Conservation (phyloP, 2,113 vertebrate genomes). For the Geococcyx californianus region DNA sequence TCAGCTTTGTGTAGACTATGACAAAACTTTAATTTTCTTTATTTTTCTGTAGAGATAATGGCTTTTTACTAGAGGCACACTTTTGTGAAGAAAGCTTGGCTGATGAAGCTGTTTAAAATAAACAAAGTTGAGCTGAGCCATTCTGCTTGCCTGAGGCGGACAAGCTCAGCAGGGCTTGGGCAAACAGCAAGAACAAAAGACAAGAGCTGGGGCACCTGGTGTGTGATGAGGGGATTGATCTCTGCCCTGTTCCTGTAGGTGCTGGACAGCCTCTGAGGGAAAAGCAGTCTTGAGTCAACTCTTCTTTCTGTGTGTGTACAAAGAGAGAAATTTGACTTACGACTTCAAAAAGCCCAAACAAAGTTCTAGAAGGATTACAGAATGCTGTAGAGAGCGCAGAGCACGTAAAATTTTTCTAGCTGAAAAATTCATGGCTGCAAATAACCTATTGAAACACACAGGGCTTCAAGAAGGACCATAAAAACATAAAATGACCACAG, state of each 20-base stretch:
- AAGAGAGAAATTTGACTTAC: not conserved
- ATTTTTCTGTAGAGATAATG: not conserved
- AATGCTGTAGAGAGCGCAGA: not conserved
- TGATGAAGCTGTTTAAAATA: not conserved
- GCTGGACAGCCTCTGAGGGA: not conserved
- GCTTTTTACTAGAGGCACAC: not conserved
- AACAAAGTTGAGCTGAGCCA: not conserved
- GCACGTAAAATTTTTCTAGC: not conserved
- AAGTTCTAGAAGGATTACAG: not conserved
- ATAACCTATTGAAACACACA: not conserved
- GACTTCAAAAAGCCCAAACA: not conserved
- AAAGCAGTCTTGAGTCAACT: not conserved
- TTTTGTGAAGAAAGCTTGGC: not conserved
- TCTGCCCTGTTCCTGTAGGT: not conserved
- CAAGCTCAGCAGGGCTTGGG: not conserved
- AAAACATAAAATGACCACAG: too few relatives aligned
- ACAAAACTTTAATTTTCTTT: not conserved
- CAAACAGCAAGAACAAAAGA: not conserved
- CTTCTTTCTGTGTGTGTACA: not conserved
- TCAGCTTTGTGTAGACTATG: not conserved
- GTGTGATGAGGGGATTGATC: not conserved
- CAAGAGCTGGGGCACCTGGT: not conserved
- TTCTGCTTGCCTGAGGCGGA: not conserved
- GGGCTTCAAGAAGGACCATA: too few relatives aligned
- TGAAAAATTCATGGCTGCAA: not conserved